Evolutionary conservation across 1,140 invertebrate species (phyloP), one percentile per base, ranked within the genome.

Genomic region (Camponotus vicinus): DNA sequence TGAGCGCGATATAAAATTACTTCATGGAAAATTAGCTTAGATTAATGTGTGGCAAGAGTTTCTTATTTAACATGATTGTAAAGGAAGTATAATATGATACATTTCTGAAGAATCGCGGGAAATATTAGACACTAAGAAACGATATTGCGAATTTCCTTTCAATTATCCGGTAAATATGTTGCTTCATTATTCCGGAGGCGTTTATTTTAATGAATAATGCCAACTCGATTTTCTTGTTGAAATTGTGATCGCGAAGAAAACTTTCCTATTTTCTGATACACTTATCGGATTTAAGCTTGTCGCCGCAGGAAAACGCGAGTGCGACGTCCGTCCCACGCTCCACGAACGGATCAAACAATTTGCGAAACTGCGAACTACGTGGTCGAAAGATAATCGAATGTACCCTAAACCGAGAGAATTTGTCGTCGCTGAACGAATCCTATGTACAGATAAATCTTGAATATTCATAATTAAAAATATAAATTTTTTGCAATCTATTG

Each of bases 111-210:
- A 15, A 27, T 76, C n/a, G 6, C 32, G n/a, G 21, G 27, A 59
- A 75, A 75, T 13, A 3, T 40, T n/a, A 7, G n/a, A 59, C 7
- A 61, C 59, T 76, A 59, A 76, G 55, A 59, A 59, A 76, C 40
- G 21, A 27, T 59, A 59, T 27, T 42, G 9, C 59, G n/a, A 61
- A 6, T 59, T 59, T 2, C 34, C 42, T 37, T 40, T 37, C 5
- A 55, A 37, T 75, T 75, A 69, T 75, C 34, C 21, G 34, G 1
- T 40, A 21, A 34, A 75, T n/a, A 11, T 15, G 49, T 73, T 55
- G 15, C 69, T 32, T 55, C 15, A 18, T 71, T 73, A 73, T 73
- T 57, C 11, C 9, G 32, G 18, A 21, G 32, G 32, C 34, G 8
- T 57, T 37, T 34, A n/a, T 52, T 52, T 52, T 4, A 73, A 73